A percentile compares a stretch with the other conserved stretches of the same genome.
Evolutionary conservation across 2,888 invertebrate species (phyloP).

Genomic region (Theretra japonica): DNA sequence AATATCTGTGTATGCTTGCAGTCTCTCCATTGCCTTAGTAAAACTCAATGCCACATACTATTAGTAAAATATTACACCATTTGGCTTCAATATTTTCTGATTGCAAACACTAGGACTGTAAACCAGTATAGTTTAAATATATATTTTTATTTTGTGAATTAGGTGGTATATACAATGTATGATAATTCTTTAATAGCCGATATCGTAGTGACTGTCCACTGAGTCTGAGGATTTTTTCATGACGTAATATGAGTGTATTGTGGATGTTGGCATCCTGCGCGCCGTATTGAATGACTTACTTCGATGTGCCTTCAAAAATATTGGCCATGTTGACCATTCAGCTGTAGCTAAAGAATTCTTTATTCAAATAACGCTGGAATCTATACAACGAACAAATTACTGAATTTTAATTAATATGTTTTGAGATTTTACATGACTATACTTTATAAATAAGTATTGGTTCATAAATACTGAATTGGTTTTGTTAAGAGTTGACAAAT

Average conservation of each 20-base stretch:
- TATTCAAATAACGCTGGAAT: too few species aligned
- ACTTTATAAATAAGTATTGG: not conserved
- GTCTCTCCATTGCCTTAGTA: not conserved
- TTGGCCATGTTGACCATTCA: not conserved
- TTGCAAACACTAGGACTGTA: not conserved
- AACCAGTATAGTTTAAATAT: not conserved
- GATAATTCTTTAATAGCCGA: not conserved
- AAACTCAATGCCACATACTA: not conserved
- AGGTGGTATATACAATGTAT: conserved; percentile 1
- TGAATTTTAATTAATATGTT: not conserved
- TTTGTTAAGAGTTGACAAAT: too few species aligned
- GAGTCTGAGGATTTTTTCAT: not conserved
- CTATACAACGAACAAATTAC: not conserved
- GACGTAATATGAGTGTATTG: not conserved
- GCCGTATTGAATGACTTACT: not conserved
- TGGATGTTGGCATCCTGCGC: not conserved
- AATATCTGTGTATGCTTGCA: not conserved
- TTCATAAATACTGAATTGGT: too few species aligned
- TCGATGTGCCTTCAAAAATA: conserved; percentile 11
- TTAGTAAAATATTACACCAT: not conserved
- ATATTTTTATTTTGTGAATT: conserved; percentile 15
- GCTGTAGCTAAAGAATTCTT: not conserved
- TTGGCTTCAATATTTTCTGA: not conserved
- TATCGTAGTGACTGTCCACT: not conserved
- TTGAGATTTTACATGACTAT: not conserved